These are phyloP conservation scores for Arctopsyche grandis DNA, from an alignment of 1,140 invertebrate species.

Conservation along the genomic window DNA sequence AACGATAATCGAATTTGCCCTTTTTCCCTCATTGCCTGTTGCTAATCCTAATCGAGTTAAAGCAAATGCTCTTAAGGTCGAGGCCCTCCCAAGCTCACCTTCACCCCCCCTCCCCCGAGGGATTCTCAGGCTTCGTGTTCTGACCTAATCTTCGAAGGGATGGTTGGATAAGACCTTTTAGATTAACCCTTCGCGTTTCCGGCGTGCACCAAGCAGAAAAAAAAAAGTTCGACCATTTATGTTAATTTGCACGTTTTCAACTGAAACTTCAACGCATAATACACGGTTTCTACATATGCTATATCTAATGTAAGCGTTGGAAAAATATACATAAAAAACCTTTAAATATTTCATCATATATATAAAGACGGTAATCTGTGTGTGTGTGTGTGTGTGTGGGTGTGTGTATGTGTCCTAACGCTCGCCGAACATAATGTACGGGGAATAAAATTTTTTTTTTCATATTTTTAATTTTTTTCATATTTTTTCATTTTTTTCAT, in stretches of 20 bases:
- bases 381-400: too few species aligned
- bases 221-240: neutral
- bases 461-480: too few species aligned
- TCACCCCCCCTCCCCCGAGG: neutral
- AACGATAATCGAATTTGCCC: neutral
- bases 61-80: constrained; percentile 30
- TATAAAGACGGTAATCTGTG: too few species aligned
- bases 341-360: too few species aligned
- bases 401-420: too few species aligned
- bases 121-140: constrained; percentile 26
- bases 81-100: neutral
- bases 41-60: constrained; percentile 32
- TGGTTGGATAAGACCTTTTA: constrained; percentile 18
- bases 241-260: neutral
- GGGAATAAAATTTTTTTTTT: too few species aligned
- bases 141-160: constrained; percentile 19
- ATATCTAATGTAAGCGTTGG: too few species aligned
- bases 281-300: too few species aligned
- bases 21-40: constrained; percentile 22
- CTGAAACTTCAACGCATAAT: too few species aligned
- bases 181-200: constrained; percentile 18
- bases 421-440: too few species aligned
- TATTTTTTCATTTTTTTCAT: too few species aligned
- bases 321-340: too few species aligned
- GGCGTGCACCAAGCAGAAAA: neutral